A percentile compares a stretch with the other conserved stretches of the same genome.
phyloP scores from a whole-genome alignment of 2,888 invertebrate species.

The Trichacis sp. region DNA sequence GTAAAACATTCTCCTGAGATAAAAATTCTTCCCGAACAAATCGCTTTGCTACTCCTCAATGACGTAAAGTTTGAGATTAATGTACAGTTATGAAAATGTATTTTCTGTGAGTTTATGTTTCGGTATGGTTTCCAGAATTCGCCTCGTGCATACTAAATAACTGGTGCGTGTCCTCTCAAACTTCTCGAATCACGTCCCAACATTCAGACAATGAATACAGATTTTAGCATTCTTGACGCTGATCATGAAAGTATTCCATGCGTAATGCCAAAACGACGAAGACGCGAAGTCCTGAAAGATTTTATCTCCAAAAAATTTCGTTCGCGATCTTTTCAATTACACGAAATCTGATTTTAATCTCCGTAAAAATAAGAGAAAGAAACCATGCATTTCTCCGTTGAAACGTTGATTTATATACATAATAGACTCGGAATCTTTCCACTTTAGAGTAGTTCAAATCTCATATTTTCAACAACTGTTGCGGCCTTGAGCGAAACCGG shows the following conservation, averaged over 20 bases:
- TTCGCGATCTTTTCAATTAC: too few species aligned
- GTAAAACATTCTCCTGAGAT: too few species aligned
- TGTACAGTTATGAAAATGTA: neutral
- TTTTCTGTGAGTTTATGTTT: neutral
- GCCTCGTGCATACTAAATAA: constrained; percentile 9
- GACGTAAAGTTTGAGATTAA: neutral
- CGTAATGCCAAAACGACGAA: neutral
- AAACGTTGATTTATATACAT: neutral
- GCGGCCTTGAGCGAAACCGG: constrained; percentile 5
- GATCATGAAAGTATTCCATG: neutral
- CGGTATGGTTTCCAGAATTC: neutral
- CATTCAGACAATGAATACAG: neutral
- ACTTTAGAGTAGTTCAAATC: neutral
- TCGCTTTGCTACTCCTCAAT: neutral
- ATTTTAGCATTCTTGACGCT: neutral
- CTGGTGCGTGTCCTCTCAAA: neutral
- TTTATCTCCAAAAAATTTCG: too few species aligned
- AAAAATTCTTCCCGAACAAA: neutral
- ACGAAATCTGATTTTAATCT: too few species aligned
- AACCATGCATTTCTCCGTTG: neutral
- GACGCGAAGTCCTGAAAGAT: too few species aligned
- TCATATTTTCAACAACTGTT: constrained; percentile 12
- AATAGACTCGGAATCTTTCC: constrained; percentile 1
- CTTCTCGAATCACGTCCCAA: constrained; percentile 7
- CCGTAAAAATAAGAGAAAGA: too few species aligned